phyloP scores from a whole-genome alignment of 2,113 vertebrate genomes.

The Strigops habroptila region DNA sequence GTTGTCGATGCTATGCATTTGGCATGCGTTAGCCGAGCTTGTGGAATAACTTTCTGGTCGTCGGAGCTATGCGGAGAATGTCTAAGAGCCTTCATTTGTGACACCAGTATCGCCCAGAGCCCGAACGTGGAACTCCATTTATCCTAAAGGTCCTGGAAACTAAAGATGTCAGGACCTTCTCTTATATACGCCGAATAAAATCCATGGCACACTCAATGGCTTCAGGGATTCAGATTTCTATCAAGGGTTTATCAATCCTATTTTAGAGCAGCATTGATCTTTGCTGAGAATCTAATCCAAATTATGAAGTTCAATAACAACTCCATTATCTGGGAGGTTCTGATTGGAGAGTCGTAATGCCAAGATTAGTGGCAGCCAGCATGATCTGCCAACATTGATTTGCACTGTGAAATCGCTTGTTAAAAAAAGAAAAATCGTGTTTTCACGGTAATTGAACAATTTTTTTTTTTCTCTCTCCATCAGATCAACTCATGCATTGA shows the following conservation, averaged over 20 bases:
- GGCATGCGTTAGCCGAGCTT: conserved; percentile 31
- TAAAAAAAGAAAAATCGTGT: conserved; percentile 89
- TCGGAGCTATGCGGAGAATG: conserved; percentile 35
- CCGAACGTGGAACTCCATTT: conserved; percentile 30
- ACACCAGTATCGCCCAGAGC: conserved; percentile 11
- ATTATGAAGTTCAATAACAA: conserved; percentile 99
- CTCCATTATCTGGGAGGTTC: conserved; percentile 96
- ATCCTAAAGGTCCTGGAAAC: conserved; percentile 51
- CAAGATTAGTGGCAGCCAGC: conserved; percentile 97
- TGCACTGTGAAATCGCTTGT: conserved; percentile 97
- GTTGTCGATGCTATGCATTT: conserved; percentile 8
- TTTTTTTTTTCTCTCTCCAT: conserved; percentile 84
- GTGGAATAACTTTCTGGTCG: conserved; percentile 1
- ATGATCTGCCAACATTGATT: conserved; percentile 98
- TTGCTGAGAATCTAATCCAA: conserved; percentile 97
- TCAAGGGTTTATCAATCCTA: conserved; percentile 98
- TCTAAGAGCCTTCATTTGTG: conserved; percentile 17
- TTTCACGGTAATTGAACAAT: conserved; percentile 94
- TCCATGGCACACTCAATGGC: conserved; percentile 84
- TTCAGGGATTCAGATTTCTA: conserved; percentile 96
- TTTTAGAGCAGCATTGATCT: conserved; percentile 97
- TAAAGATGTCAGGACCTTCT: conserved; percentile 48
- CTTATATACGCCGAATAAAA: conserved; percentile 75
- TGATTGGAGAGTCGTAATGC: conserved; percentile 98
- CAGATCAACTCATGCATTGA: conserved; percentile 84